Conservation (phyloP, 2,888 invertebrate species). For the Euzophera pinguis region DNA sequence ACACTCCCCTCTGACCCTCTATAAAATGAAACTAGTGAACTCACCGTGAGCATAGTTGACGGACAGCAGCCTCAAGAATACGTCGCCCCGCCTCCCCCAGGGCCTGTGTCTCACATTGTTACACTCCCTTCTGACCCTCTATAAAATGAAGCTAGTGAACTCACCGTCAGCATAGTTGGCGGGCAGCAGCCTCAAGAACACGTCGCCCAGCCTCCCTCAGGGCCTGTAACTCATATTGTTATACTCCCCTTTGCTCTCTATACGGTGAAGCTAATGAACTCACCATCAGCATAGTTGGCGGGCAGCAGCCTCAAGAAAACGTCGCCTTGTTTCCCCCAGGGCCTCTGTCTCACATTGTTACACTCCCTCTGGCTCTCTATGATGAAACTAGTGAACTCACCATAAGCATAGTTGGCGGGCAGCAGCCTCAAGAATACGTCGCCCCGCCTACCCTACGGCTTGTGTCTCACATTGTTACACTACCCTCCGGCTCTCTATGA, state of each 20-base stretch:
- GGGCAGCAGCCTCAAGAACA: constrained; percentile 82
- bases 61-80: constrained; percentile 85
- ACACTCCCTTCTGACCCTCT: constrained; percentile 91
- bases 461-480: constrained; percentile 93
- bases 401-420: constrained; percentile 82
- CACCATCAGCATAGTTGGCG: background rate
- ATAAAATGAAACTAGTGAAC: background rate
- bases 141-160: constrained; percentile 48
- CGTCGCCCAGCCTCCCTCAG: too few species aligned
- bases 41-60: constrained; percentile 80
- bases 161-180: constrained; percentile 88
- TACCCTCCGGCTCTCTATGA: constrained; percentile 88
- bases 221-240: too few species aligned
- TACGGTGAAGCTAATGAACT: too few species aligned
- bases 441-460: constrained; percentile 90
- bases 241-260: too few species aligned
- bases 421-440: constrained; percentile 87
- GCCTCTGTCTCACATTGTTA: background rate
- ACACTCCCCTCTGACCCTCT: background rate
- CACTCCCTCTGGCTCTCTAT: background rate
- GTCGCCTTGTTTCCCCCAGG: background rate
- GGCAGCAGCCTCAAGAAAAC: background rate
- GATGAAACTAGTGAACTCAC: background rate
- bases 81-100: constrained; percentile 90
- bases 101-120: constrained; percentile 92